These are phyloP conservation scores for Ptyas mucosa DNA, from an alignment of 2,113 vertebrate species.

Conservation along the genomic window DNA sequence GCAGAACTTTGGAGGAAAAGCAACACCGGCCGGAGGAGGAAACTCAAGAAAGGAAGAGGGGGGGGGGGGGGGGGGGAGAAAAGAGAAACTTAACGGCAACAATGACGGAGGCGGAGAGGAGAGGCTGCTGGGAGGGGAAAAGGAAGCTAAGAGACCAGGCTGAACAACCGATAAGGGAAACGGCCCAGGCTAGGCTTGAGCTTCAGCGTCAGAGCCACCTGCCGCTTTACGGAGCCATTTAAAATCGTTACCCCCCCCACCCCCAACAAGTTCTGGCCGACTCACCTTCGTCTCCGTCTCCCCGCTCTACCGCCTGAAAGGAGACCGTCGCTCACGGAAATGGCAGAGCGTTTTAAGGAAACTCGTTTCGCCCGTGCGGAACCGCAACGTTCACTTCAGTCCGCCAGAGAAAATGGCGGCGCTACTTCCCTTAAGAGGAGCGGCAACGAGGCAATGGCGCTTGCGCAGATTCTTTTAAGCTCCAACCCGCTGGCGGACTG, in stretches of 20 bases:
- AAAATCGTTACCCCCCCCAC: neutral
- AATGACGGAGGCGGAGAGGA: accelerated
- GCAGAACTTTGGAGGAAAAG: neutral
- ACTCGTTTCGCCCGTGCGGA: neutral
- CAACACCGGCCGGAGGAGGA: neutral
- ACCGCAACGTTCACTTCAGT: neutral
- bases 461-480: neutral
- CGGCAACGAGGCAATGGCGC: neutral
- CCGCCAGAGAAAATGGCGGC: slow-evolving; percentile 41
- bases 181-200: neutral
- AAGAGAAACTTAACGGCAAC: neutral
- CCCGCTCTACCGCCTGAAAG: neutral
- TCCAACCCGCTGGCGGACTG: slow-evolving; percentile 1
- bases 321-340: neutral
- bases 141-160: neutral
- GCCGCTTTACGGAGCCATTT: neutral
- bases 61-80: neutral
- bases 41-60: neutral
- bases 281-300: neutral
- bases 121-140: neutral
- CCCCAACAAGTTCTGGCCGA: too few species aligned
- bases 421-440: slow-evolving; percentile 6
- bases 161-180: too few species aligned
- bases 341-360: too few species aligned
- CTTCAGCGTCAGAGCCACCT: neutral